A percentile compares a stretch with the other conserved stretches of the same genome.
Evolutionary conservation across 2,888 invertebrate species (phyloP).

Genomic region (Polyploca ridens): DNA sequence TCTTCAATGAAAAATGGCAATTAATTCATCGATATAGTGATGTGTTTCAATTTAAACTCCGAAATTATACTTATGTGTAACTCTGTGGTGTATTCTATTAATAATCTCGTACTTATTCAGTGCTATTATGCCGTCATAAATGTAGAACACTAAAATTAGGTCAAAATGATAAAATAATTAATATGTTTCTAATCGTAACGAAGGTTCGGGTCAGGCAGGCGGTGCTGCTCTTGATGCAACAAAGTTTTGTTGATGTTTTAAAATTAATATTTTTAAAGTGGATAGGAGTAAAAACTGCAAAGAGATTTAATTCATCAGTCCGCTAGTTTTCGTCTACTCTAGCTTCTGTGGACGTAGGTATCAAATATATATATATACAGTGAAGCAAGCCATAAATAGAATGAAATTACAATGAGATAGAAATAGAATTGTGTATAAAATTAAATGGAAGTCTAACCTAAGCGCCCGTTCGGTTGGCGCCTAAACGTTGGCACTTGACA

Average conservation of each 20-base stretch:
- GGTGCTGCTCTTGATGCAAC: constrained; percentile 14
- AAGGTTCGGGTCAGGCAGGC: constrained; percentile 36
- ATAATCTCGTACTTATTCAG: not conserved
- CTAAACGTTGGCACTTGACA: constrained; percentile 34
- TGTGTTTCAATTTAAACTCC: too few relatives aligned
- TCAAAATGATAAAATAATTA: constrained; percentile 44
- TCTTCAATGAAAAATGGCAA: too few relatives aligned
- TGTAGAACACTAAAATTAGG: constrained; percentile 40
- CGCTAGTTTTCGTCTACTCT: too few relatives aligned
- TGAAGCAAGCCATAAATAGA: constrained; percentile 26
- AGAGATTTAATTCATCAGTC: too few relatives aligned
- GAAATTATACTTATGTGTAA: too few relatives aligned
- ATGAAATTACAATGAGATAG: constrained; percentile 33
- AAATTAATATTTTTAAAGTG: too few relatives aligned
- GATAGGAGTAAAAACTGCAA: too few relatives aligned
- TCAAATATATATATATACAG: not conserved
- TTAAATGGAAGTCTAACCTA: constrained; percentile 47
- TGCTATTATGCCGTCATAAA: not conserved
- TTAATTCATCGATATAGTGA: too few relatives aligned
- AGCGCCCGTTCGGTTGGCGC: constrained; percentile 58
- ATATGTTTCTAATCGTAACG: constrained; percentile 26
- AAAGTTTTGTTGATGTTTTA: not conserved
- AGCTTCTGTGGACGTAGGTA: too few relatives aligned
- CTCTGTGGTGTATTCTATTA: too few relatives aligned
- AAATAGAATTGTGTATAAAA: constrained; percentile 17